Percentiles rank a stretch among this genome's conserved stretches.
Conservation (phyloP, 2,113 vertebrate genomes). For the Epinephelus moara region DNA sequence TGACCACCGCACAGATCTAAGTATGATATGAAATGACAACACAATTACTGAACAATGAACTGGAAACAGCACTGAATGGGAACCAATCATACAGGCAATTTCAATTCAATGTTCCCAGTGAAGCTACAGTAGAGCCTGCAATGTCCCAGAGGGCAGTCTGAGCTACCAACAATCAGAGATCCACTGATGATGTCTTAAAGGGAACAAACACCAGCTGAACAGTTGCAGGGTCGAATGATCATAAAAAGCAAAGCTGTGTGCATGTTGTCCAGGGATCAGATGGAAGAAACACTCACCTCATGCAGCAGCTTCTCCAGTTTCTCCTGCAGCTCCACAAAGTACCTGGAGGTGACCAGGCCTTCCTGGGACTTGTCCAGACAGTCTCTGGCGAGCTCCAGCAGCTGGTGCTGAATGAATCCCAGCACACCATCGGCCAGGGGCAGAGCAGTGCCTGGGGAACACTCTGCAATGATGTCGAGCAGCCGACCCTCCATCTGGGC, state of each 20-base stretch:
- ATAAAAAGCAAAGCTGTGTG: background rate
- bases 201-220: constrained; percentile 3
- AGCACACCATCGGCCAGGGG: constrained; percentile 92
- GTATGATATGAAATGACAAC: constrained; percentile 41
- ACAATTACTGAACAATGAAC: constrained; percentile 16
- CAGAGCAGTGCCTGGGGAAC: constrained; percentile 84
- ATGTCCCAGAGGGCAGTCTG: constrained; percentile 35
- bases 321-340: constrained; percentile 97
- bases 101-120: constrained; percentile 37
- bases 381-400: constrained; percentile 93
- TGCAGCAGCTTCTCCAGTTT: constrained; percentile 95
- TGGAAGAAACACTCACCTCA: constrained; percentile 81
- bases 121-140: constrained; percentile 3
- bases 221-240: background rate
- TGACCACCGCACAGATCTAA: constrained; percentile 32
- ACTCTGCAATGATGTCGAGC: constrained; percentile 88
- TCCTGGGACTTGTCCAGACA: constrained; percentile 93
- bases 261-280: background rate
- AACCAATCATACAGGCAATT: constrained; percentile 35
- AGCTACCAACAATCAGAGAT: constrained; percentile 19
- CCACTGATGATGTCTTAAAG: background rate
- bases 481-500: constrained; percentile 96
- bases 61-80: constrained; percentile 27
- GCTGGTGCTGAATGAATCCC: constrained; percentile 97
- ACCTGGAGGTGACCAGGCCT: constrained; percentile 92